A percentile compares a stretch with the other conserved stretches of the same genome.
These are phyloP conservation scores for Prunella himalayana DNA, from an alignment of 2,113 vertebrate genomes.

Conservation along the genomic window DNA sequence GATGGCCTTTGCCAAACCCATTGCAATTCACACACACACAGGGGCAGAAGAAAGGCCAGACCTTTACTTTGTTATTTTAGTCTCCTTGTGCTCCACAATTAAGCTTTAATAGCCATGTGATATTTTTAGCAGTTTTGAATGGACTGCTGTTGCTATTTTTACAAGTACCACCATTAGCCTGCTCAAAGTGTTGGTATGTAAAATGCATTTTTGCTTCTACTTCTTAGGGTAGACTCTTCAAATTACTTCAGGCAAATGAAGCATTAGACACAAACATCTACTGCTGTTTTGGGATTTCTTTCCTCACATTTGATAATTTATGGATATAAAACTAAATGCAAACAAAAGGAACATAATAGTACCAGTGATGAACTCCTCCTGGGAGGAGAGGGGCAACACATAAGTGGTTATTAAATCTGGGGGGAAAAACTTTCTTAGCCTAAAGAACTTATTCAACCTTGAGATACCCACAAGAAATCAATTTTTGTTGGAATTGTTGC, in stretches of 20 bases:
- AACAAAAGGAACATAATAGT: not conserved
- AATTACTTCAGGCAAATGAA: not conserved
- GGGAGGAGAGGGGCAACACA: not conserved
- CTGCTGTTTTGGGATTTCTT: not conserved
- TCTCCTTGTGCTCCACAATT: not conserved
- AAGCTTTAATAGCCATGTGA: not conserved
- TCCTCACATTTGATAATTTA: not conserved
- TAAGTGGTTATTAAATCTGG: not conserved
- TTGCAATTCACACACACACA: not conserved
- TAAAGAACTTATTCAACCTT: not conserved
- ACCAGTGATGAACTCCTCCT: not conserved
- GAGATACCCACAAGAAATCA: not conserved
- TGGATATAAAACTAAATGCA: not conserved
- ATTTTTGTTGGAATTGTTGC: not conserved
- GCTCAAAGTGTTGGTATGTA: not conserved
- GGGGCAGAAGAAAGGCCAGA: not conserved
- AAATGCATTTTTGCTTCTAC: not conserved
- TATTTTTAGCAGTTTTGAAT: constrained; percentile 35
- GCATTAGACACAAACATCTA: not conserved
- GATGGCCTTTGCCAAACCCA: not conserved
- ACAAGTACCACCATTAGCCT: constrained; percentile 16
- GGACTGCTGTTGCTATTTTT: constrained; percentile 51
- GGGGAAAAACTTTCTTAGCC: not conserved
- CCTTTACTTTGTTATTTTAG: not conserved
- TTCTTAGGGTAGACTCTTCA: not conserved